Evolutionary conservation across 2,797 vertebrate genomes (phyloP).

Genomic region (Darevskia nairensis): DNA sequence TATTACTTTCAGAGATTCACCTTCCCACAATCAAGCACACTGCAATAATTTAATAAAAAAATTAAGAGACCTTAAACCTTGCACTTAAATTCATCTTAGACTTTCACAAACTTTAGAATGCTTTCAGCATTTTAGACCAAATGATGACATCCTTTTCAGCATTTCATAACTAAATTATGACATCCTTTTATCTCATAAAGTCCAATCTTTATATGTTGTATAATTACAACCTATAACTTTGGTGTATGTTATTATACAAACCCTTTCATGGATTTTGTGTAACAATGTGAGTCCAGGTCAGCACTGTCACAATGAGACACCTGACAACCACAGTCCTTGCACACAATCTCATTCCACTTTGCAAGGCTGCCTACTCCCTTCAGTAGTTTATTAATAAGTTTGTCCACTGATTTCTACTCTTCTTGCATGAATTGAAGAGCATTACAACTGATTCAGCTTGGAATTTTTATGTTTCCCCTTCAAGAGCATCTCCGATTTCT

Average conservation of each 20-base stretch:
- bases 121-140: background rate
- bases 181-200: constrained; percentile 15
- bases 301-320: background rate
- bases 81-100: background rate
- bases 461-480: background rate
- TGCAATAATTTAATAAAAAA: background rate
- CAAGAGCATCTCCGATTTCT: constrained; percentile 10
- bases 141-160: background rate
- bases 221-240: background rate
- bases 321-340: background rate
- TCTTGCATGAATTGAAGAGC: no score
- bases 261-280: constrained; percentile 22
- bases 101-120: background rate
- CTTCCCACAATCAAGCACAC: background rate
- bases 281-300: background rate
- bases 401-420: no score
- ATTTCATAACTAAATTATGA: background rate
- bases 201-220: constrained; percentile 15
- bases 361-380: background rate
- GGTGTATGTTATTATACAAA: background rate
- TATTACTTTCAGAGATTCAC: background rate
- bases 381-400: background rate
- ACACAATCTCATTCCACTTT: background rate
- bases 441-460: background rate
- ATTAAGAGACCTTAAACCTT: background rate